Evolutionary conservation across 2,797 vertebrate genomes (phyloP), one percentile per base, ranked within the genome.

Genomic region (Poecile montanus): DNA sequence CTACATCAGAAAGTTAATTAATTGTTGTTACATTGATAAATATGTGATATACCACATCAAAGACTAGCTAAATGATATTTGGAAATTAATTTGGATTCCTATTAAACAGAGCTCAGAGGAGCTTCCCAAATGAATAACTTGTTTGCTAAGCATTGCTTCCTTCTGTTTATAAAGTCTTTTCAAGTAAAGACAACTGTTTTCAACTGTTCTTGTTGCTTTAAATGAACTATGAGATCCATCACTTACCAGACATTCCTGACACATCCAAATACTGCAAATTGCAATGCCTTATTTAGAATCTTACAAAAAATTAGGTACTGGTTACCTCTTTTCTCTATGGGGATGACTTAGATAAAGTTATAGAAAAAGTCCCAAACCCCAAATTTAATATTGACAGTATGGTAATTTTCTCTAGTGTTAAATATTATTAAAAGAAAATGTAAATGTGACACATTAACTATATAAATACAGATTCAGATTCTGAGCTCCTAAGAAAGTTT

Each of bases 11-110:
- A 89, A 91, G 78, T 40, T 75, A 96, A 96, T 97, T 96, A 96
- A 91, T 95, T 92, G 89, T 94, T 95, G 73, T 92, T 97, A 78
- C 83, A 93, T 93, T 94, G 95, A 96, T 95, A 94, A 95, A 94
- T 85, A 92, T 93, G 77, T 90, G 91, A 95, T 96, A 94, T 61
- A 94, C 77, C 30, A 95, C 91, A 96, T 96, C 95, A 94, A 95
- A 96, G 92, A 82, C 71, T 63, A 80, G 53, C 70, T 94, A 95
- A 91, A 95, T 88, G 56, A 67, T 94, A 93, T 86, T 92, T 94
- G 89, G 77, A 94, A 96, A 96, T 96, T 95, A 95, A 95, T 95
- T 94, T 95, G 70, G 67, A 53, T 95, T 96, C 85, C 87, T 93
- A 94, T 95, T 94, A 96, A 95, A 87, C 9, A 87, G 88, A 87